These are phyloP conservation scores for Todiramphus saurophagus DNA, from an alignment of 2,113 vertebrate species.

Conservation along the genomic window DNA sequence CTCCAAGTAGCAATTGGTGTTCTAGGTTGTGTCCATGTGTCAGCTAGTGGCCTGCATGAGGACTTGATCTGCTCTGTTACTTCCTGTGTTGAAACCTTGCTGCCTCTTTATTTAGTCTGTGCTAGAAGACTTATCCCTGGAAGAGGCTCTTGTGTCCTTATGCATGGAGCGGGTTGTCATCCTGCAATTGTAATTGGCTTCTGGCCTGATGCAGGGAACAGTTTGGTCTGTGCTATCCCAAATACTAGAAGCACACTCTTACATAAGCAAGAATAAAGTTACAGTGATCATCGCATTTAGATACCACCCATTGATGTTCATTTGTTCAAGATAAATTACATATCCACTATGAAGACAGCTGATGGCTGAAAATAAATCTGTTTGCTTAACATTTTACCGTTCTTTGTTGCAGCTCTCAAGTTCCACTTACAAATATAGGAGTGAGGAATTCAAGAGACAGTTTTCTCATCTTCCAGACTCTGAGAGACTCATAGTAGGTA, in stretches of 20 bases:
- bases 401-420: slow-evolving; percentile 78
- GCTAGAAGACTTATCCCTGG: neutral
- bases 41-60: neutral
- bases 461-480: slow-evolving; percentile 88
- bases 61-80: neutral
- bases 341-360: neutral
- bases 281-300: neutral
- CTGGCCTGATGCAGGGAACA: neutral
- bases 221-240: neutral
- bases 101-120: neutral
- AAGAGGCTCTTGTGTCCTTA: neutral
- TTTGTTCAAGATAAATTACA: slow-evolving; percentile 24
- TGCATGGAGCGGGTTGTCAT: neutral
- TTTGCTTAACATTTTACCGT: slow-evolving; percentile 27
- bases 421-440: slow-evolving; percentile 87
- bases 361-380: slow-evolving; percentile 37
- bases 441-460: slow-evolving; percentile 89
- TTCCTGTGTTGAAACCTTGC: neutral
- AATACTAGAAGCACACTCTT: neutral
- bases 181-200: neutral
- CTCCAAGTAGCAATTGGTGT: neutral
- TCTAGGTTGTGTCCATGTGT: neutral
- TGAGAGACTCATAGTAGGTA: slow-evolving; percentile 88
- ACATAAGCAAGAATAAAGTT: slow-evolving; percentile 7
- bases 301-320: neutral